Percentiles rank a stretch among this genome's conserved stretches.
These are phyloP conservation scores for Scotopteryx bipunctaria DNA, from an alignment of 2,888 invertebrate species.

Conservation along the genomic window DNA sequence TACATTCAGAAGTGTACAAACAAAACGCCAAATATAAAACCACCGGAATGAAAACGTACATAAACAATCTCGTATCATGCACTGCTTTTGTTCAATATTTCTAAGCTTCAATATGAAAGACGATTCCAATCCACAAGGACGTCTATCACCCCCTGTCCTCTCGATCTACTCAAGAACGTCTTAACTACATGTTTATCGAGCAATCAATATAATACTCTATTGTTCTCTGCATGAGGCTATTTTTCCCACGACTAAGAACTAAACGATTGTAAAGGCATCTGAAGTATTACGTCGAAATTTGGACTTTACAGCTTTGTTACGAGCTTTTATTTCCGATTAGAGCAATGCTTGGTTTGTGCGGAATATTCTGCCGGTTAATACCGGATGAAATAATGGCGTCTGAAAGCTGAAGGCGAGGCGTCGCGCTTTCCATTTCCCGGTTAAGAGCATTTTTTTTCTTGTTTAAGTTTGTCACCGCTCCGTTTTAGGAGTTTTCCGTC, in stretches of 20 bases:
- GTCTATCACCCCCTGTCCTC: conserved; percentile 44
- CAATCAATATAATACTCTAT: conserved; percentile 57
- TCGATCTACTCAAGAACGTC: conserved; percentile 41
- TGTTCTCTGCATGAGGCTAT: conserved; percentile 45
- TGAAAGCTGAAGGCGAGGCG: conserved; percentile 66
- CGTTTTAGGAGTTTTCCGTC: conserved; percentile 51
- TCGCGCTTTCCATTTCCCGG: conserved; percentile 64
- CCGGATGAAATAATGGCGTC: conserved; percentile 68
- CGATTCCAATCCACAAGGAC: conserved; percentile 58
- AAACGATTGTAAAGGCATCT: conserved; percentile 44
- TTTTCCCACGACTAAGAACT: conserved; percentile 39
- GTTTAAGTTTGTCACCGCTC: conserved; percentile 53
- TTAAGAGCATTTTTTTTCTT: conserved; percentile 57
- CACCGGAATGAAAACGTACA: conserved; percentile 40
- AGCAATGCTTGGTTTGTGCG: conserved; percentile 43
- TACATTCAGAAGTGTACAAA: conserved; percentile 16
- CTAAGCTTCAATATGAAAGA: conserved; percentile 63
- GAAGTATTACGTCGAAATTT: conserved; percentile 50
- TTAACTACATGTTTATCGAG: conserved; percentile 44
- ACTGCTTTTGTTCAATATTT: conserved; percentile 52
- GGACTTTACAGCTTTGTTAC: conserved; percentile 51
- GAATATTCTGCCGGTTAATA: conserved; percentile 56
- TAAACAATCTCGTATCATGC: conserved; percentile 46
- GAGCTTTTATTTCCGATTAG: conserved; percentile 52
- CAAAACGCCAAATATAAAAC: conserved; percentile 26